phyloP scores from a whole-genome alignment of 2,797 vertebrate species.

The Tragopan temminckii region DNA sequence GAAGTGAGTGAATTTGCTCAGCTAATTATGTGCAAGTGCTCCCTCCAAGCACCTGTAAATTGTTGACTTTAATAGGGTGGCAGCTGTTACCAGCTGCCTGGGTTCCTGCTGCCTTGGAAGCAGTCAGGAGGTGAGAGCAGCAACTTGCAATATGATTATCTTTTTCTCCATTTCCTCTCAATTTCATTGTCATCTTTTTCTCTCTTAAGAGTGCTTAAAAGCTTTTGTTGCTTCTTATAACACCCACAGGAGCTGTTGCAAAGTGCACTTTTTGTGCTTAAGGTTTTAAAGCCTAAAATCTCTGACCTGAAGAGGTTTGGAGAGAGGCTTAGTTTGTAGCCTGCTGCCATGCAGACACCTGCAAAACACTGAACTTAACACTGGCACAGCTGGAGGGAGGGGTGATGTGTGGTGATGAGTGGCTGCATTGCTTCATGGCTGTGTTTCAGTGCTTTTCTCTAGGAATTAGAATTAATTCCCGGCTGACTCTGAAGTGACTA shows the following conservation, averaged over 20 bases:
- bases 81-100: constrained; percentile 37
- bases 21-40: constrained; percentile 44
- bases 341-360: background rate
- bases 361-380: background rate
- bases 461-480: background rate
- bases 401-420: background rate
- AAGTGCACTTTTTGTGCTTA: constrained; percentile 50
- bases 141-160: background rate
- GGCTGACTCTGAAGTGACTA: background rate
- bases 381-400: background rate
- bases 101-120: constrained; percentile 12
- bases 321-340: background rate
- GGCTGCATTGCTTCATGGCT: background rate
- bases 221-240: constrained; percentile 60
- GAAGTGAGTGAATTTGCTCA: constrained; percentile 43
- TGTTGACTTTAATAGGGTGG: constrained; percentile 51
- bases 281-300: constrained; percentile 55
- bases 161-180: constrained; percentile 52
- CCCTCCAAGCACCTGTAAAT: constrained; percentile 52
- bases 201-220: constrained; percentile 59
- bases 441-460: fast-evolving
- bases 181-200: constrained; percentile 52
- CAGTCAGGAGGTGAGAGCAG: background rate
- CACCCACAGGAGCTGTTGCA: constrained; percentile 34
- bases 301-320: constrained; percentile 28